Evolutionary conservation across 2,888 invertebrate species (phyloP).

Genomic region (Zygaena filipendulae): DNA sequence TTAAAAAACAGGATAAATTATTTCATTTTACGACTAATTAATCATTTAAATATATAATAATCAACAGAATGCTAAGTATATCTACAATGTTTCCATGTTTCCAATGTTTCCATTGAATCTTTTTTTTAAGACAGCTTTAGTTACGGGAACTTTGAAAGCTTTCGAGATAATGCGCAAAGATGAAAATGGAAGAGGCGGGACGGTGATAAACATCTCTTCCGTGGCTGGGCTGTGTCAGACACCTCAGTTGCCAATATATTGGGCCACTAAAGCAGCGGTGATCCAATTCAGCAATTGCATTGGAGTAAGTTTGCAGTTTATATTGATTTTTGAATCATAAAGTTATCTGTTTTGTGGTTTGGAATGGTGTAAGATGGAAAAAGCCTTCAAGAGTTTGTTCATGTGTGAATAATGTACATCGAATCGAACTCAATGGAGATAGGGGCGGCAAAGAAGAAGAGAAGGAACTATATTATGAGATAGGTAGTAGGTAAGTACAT

Average conservation of each 20-base stretch:
- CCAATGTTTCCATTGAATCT: too few relatives aligned
- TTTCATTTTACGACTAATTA: too few relatives aligned
- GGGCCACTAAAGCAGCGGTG: constrained; percentile 22
- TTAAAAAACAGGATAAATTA: too few relatives aligned
- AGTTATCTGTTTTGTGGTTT: constrained; percentile 9
- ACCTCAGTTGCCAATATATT: constrained; percentile 20
- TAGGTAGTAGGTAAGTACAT: too few relatives aligned
- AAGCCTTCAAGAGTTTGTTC: constrained; percentile 2
- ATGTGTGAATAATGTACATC: constrained; percentile 1
- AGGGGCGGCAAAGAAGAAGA: too few relatives aligned
- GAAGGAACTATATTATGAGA: too few relatives aligned
- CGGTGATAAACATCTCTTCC: constrained; percentile 23
- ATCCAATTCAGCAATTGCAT: constrained; percentile 24
- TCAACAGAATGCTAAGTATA: too few relatives aligned
- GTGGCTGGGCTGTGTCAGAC: constrained; percentile 18
- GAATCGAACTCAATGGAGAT: too few relatives aligned
- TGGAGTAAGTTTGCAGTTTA: constrained; percentile 25
- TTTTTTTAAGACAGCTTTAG: constrained; percentile 20
- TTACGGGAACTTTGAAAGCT: constrained; percentile 21
- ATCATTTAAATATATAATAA: too few relatives aligned
- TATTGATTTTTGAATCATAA: too few relatives aligned
- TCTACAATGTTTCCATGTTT: too few relatives aligned
- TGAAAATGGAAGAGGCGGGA: constrained; percentile 22
- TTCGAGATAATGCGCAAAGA: constrained; percentile 24
- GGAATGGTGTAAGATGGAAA: constrained; percentile 8